Conservation (phyloP, 2,888 invertebrate genomes). For the Polymixis flavicincta region DNA sequence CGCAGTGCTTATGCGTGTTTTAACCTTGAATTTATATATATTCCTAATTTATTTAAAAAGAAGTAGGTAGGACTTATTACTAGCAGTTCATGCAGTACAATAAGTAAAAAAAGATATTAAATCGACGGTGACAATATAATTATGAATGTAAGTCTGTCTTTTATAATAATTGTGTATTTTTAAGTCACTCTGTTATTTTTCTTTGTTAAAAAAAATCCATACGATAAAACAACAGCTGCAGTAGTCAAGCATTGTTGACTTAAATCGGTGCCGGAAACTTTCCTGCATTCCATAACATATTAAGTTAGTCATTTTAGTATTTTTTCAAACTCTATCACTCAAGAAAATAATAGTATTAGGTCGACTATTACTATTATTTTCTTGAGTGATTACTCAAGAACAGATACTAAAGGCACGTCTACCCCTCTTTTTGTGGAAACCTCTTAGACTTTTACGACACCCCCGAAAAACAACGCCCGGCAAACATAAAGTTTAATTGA, state of each 20-base stretch:
- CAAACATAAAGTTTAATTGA: slow-evolving; percentile 52
- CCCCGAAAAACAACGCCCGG: slow-evolving; percentile 18
- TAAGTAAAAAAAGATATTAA: too few species aligned
- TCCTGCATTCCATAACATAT: neutral
- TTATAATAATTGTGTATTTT: too few species aligned
- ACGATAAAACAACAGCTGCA: neutral
- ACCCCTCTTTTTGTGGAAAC: neutral
- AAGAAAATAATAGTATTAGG: too few species aligned
- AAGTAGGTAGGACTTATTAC: too few species aligned
- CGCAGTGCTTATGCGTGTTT: neutral
- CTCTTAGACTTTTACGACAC: slow-evolving; percentile 26
- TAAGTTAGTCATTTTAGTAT: neutral
- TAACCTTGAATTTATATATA: neutral
- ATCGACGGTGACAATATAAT: too few species aligned
- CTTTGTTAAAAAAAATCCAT: neutral
- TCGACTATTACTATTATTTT: too few species aligned
- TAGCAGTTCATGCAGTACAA: too few species aligned
- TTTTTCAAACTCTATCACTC: neutral
- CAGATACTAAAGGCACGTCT: neutral
- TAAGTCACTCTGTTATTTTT: too few species aligned
- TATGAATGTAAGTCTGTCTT: too few species aligned
- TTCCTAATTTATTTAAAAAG: neutral
- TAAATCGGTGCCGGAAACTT: neutral
- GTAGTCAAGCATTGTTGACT: neutral
- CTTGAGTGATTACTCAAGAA: slow-evolving; percentile 2